Conservation (phyloP, 2,888 invertebrate genomes). For the Cryptus viduatorius region DNA sequence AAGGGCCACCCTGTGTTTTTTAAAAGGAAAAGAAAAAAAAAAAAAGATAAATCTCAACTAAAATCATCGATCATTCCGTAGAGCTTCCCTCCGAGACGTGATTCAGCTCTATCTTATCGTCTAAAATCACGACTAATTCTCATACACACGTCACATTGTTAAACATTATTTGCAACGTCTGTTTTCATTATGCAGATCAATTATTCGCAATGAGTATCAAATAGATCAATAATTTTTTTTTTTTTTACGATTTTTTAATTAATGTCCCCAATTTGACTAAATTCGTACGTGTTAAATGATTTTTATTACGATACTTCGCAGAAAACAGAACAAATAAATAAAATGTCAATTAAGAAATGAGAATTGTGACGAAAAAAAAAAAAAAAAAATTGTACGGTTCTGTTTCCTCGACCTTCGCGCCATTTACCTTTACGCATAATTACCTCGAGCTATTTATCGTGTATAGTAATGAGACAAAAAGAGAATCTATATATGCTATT, state of each 20-base stretch:
- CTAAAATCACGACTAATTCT: neutral
- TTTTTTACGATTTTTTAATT: neutral
- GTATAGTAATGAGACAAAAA: slow-evolving; percentile 7
- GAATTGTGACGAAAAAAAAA: neutral
- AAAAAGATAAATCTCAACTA: slow-evolving; percentile 1
- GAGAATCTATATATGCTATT: slow-evolving; percentile 18
- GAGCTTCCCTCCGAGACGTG: slow-evolving; percentile 1
- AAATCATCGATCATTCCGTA: slow-evolving; percentile 22
- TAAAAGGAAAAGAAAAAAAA: neutral
- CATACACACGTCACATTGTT: neutral
- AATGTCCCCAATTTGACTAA: neutral
- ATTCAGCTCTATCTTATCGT: neutral
- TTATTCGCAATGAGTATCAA: neutral
- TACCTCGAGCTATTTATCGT: slow-evolving; percentile 18
- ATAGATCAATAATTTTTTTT: neutral
- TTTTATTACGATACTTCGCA: neutral
- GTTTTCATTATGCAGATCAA: slow-evolving; percentile 10
- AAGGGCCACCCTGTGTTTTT: slow-evolving; percentile 24
- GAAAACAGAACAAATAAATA: slow-evolving; percentile 38
- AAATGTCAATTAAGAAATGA: slow-evolving; percentile 49
- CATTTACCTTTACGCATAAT: slow-evolving; percentile 28
- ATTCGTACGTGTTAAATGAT: neutral
- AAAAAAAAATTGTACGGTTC: neutral
- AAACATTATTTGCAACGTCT: slow-evolving; percentile 7
- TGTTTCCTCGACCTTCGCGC: slow-evolving; percentile 18